These are phyloP conservation scores for Gymnodraco acuticeps DNA, from an alignment of 2,797 vertebrate species.

Conservation along the genomic window DNA sequence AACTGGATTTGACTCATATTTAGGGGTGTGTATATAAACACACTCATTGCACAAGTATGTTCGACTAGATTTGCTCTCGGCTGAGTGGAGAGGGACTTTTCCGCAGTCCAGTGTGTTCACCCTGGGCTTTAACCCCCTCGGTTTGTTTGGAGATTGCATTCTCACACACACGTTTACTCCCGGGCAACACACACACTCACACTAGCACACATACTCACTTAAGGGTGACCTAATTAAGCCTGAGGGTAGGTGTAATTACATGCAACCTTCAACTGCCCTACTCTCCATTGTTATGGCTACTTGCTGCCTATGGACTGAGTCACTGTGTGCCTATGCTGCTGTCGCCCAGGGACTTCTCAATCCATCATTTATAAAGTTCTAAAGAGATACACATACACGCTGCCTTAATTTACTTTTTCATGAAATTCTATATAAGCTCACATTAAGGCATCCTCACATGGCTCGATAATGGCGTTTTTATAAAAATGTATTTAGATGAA, in stretches of 20 bases:
- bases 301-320: constrained; percentile 64
- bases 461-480: constrained; percentile 42
- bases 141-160: constrained; percentile 46
- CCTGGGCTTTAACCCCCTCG: constrained; percentile 46
- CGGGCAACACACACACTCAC: constrained; percentile 29
- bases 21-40: constrained; percentile 4
- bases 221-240: constrained; percentile 81
- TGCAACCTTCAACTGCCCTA: constrained; percentile 77
- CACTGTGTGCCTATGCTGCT: constrained; percentile 31
- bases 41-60: constrained; percentile 20
- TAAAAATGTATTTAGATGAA: constrained; percentile 51
- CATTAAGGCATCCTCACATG: constrained; percentile 28
- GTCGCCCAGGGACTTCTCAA: constrained; percentile 39
- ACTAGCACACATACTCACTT: constrained; percentile 66
- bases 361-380: constrained; percentile 39
- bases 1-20: constrained; percentile 19
- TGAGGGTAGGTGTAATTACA: constrained; percentile 79
- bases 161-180: constrained; percentile 26
- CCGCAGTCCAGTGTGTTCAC: constrained; percentile 39
- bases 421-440: constrained; percentile 26
- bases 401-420: constrained; percentile 36
- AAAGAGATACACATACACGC: constrained; percentile 26
- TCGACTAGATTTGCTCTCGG: constrained; percentile 29
- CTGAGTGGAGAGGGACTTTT: constrained; percentile 27
- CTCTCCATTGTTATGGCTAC: constrained; percentile 74